These are phyloP conservation scores for Hyperoplus immaculatus DNA, from an alignment of 2,797 vertebrate genomes.

Conservation along the genomic window DNA sequence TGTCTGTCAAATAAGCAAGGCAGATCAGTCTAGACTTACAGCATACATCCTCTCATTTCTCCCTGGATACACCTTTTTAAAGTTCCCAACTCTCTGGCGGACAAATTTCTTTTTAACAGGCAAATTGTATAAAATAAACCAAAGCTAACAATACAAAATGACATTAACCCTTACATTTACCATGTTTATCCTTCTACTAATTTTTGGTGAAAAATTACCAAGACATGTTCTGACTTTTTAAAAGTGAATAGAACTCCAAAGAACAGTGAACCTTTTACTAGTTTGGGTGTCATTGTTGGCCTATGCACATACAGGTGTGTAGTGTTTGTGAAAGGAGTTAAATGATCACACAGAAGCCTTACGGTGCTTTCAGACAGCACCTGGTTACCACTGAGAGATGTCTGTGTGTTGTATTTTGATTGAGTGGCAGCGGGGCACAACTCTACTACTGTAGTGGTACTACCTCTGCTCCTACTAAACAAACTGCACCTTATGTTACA, in stretches of 20 bases:
- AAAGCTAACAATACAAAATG: neutral
- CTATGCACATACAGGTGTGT: neutral
- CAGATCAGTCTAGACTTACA: neutral
- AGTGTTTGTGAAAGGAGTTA: neutral
- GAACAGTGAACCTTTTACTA: neutral
- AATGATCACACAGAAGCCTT: neutral
- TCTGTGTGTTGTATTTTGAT: neutral
- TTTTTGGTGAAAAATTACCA: neutral
- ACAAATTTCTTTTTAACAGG: neutral
- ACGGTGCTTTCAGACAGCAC: neutral
- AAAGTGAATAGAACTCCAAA: neutral
- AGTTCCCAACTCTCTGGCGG: neutral
- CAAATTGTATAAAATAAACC: neutral
- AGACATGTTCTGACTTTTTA: neutral
- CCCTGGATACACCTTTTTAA: neutral
- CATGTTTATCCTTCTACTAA: neutral
- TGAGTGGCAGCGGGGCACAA: neutral
- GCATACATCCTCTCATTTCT: conserved; percentile 18
- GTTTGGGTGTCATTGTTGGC: neutral
- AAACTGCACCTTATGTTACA: neutral
- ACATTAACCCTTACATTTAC: neutral
- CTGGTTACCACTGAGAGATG: neutral
- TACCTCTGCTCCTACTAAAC: neutral
- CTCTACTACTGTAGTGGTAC: too few relatives aligned
- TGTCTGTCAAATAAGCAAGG: conserved; percentile 48